Conservation (phyloP, 2,797 vertebrate species). For the Sebastes glaucus region DNA sequence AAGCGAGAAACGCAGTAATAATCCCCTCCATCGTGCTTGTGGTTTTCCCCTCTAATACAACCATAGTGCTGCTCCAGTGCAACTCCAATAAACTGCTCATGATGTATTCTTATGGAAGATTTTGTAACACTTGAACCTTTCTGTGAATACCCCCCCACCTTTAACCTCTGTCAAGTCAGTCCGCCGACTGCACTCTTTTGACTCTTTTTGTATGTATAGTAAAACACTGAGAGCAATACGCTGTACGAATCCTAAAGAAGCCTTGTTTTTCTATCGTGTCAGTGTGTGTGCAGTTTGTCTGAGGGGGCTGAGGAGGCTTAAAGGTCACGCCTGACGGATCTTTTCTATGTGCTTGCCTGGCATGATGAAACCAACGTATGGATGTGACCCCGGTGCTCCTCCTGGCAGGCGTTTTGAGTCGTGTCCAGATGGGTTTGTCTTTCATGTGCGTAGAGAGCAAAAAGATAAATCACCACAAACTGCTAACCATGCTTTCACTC, state of each 20-base stretch:
- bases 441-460: constrained; percentile 51
- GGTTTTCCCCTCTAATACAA: constrained; percentile 47
- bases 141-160: constrained; percentile 51
- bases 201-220: constrained; percentile 76
- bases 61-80: constrained; percentile 55
- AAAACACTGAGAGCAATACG: constrained; percentile 80
- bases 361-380: constrained; percentile 21
- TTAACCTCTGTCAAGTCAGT: constrained; percentile 25
- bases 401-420: constrained; percentile 26
- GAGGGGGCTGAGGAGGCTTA: constrained; percentile 23
- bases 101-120: constrained; percentile 56
- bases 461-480: constrained; percentile 63
- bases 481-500: constrained; percentile 56
- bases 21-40: constrained; percentile 41
- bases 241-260: constrained; percentile 70
- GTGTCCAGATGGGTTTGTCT: constrained; percentile 42
- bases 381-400: constrained; percentile 57
- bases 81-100: constrained; percentile 54
- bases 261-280: constrained; percentile 78
- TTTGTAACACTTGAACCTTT: constrained; percentile 66
- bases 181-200: constrained; percentile 54
- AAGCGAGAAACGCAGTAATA: constrained; percentile 18
- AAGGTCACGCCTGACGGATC: constrained; percentile 17
- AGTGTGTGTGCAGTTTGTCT: constrained; percentile 44
- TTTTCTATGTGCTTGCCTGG: constrained; percentile 41